Percentiles rank a stretch among this genome's conserved stretches.
These are phyloP conservation scores for Sorex fumeus DNA, from an alignment of 2,113 vertebrate genomes.

Conservation along the genomic window DNA sequence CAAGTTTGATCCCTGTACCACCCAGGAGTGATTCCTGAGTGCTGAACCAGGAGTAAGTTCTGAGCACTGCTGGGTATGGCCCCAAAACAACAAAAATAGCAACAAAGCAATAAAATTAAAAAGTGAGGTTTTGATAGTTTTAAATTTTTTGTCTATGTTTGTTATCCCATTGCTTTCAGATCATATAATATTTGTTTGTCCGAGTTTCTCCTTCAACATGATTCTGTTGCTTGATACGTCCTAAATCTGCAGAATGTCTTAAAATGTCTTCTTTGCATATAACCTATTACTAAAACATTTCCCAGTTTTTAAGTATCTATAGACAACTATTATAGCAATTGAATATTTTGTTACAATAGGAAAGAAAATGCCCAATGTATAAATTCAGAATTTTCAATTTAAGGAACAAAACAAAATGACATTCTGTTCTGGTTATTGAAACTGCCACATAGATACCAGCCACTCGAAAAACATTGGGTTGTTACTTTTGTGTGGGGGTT, in stretches of 20 bases:
- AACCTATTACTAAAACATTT: background rate
- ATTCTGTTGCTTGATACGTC: too few relatives aligned
- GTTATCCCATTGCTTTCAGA: slow-evolving; percentile 10
- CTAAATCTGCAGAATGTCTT: too few relatives aligned
- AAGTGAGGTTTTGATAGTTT: background rate
- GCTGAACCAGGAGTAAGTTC: too few relatives aligned
- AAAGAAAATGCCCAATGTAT: background rate
- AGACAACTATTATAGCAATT: background rate
- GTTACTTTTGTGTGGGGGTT: slow-evolving; percentile 60
- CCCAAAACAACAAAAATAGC: too few relatives aligned
- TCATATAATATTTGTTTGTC: background rate
- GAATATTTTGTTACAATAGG: background rate
- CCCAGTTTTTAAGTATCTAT: slow-evolving; percentile 6
- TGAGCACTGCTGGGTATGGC: too few relatives aligned
- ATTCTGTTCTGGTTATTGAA: background rate
- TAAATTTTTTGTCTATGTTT: slow-evolving; percentile 32
- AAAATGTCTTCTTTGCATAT: too few relatives aligned
- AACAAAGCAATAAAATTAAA: too few relatives aligned
- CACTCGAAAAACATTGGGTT: slow-evolving; percentile 15
- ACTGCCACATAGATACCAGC: background rate
- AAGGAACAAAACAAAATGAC: slow-evolving; percentile 1
- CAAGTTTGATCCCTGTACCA: too few relatives aligned
- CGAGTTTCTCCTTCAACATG: background rate
- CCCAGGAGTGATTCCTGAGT: too few relatives aligned
- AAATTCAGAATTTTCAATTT: slow-evolving; percentile 27